Evolutionary conservation across 2,797 vertebrate species (phyloP).

Genomic region (Loriculus beryllinus): DNA sequence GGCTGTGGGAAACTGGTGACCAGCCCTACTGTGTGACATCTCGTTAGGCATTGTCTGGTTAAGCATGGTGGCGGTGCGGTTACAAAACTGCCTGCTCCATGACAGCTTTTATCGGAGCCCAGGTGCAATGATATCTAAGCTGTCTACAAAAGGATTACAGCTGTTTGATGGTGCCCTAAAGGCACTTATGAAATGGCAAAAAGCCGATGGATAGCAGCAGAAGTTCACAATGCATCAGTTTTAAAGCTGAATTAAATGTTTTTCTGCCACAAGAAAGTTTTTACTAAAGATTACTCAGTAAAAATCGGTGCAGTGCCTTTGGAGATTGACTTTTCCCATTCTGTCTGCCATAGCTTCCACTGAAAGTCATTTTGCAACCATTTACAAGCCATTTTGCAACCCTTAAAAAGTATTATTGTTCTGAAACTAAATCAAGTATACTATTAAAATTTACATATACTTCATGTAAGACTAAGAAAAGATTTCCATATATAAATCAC

Average conservation of each 20-base stretch:
- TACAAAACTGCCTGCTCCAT: neutral
- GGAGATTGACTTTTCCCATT: neutral
- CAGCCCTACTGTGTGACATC: neutral
- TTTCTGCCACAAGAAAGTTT: neutral
- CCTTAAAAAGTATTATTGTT: neutral
- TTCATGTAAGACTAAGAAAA: neutral
- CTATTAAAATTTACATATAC: neutral
- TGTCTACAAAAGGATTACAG: neutral
- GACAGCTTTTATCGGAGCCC: neutral
- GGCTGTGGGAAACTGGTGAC: neutral
- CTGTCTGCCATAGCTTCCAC: neutral
- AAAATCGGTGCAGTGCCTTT: neutral
- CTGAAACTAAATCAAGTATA: neutral
- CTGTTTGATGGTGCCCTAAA: neutral
- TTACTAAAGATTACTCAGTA: neutral
- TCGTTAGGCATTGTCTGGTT: rapidly evolving
- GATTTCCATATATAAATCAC: neutral
- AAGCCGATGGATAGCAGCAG: neutral
- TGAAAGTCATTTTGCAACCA: neutral
- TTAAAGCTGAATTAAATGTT: neutral
- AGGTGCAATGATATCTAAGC: neutral
- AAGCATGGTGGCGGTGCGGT: too few species aligned
- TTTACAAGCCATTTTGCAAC: too few species aligned
- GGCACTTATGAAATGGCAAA: neutral
- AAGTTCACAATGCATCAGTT: neutral